Percentiles rank a stretch among this genome's conserved stretches.
Conservation (phyloP, 2,113 vertebrate genomes). For the Peromyscus californicus region DNA sequence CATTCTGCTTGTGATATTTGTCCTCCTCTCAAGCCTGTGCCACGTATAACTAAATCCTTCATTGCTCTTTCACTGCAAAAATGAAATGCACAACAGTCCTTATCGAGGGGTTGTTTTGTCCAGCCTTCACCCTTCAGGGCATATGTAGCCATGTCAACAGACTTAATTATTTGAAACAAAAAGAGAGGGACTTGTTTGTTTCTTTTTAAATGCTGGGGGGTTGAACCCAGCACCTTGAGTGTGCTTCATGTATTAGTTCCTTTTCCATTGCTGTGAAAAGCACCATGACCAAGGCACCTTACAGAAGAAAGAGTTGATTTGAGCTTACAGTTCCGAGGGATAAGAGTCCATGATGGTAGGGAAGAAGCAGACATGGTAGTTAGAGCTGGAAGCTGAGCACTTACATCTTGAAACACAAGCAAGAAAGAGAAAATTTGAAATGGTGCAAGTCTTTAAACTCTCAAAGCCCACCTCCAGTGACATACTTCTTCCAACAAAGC, state of each 20-base stretch:
- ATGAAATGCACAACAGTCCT: neutral
- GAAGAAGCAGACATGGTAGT: neutral
- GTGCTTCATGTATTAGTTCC: neutral
- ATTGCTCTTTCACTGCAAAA: neutral
- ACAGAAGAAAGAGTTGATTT: neutral
- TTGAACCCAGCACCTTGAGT: neutral
- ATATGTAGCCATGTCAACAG: neutral
- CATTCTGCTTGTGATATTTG: slow-evolving; percentile 15
- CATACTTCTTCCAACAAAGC: neutral
- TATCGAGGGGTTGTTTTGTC: neutral
- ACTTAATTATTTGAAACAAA: neutral
- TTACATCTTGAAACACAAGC: neutral
- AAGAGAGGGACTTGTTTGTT: neutral
- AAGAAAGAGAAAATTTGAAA: neutral
- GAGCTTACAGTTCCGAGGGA: neutral
- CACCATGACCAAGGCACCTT: neutral
- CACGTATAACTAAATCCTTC: neutral
- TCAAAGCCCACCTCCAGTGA: neutral
- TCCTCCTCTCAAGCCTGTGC: neutral
- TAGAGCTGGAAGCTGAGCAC: neutral
- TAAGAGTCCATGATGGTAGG: neutral
- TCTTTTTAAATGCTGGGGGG: neutral
- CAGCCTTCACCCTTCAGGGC: neutral
- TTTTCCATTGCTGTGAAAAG: neutral
- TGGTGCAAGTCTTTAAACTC: neutral